phyloP scores from a whole-genome alignment of 2,113 vertebrate species.

The Tauraco erythrolophus region DNA sequence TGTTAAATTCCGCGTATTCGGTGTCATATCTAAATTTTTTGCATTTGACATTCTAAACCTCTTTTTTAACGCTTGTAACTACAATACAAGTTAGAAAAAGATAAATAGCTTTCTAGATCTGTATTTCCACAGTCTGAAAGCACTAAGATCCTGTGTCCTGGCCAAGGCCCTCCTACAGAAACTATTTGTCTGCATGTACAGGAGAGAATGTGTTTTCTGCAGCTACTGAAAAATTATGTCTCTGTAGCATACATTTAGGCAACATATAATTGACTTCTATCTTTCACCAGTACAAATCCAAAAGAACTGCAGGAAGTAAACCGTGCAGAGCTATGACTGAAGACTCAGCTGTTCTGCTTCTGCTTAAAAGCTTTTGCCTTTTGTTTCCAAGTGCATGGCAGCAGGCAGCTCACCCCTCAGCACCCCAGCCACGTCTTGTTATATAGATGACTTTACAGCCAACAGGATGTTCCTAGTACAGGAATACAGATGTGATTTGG shows the following conservation, averaged over 20 bases:
- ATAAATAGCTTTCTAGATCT: neutral
- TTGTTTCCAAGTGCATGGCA: neutral
- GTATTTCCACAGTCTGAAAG: neutral
- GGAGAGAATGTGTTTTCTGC: neutral
- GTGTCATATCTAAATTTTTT: neutral
- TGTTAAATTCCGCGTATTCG: neutral
- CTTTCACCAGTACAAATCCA: neutral
- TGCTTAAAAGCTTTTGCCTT: neutral
- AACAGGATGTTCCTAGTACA: neutral
- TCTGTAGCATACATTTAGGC: neutral
- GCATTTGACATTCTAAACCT: neutral
- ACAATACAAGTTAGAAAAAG: neutral
- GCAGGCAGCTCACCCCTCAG: neutral
- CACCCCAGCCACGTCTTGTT: neutral
- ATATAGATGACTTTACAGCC: neutral
- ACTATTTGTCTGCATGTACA: neutral
- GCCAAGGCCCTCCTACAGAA: neutral
- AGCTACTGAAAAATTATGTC: neutral
- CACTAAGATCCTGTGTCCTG: neutral
- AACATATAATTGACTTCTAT: neutral
- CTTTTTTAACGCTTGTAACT: neutral
- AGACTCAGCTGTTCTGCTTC: neutral
- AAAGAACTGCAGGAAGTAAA: neutral
- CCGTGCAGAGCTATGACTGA: neutral
- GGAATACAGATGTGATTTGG: neutral